phyloP scores from a whole-genome alignment of 2,797 vertebrate species.

The Peromyscus eremicus region DNA sequence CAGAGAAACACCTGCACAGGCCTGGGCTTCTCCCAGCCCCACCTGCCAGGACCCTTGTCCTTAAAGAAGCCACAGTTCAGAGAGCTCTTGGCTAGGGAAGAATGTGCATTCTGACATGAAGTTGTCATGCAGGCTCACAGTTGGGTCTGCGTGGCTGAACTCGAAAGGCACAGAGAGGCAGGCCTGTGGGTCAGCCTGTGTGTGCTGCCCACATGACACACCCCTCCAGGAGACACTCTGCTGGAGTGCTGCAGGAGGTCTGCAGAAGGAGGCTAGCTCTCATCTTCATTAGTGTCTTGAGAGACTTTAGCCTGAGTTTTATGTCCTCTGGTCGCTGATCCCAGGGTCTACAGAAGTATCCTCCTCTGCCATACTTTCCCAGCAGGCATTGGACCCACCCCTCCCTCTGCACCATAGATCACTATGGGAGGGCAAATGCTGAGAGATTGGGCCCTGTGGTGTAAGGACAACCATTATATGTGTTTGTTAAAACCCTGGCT shows the following conservation, averaged over 20 bases:
- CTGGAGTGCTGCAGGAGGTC: accelerated
- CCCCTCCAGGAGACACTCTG: neutral
- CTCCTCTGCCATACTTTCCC: neutral
- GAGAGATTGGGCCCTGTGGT: too few relatives aligned
- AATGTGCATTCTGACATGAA: neutral
- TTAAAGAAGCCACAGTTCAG: neutral
- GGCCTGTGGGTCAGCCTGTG: neutral
- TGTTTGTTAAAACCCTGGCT: neutral
- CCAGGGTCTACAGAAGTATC: neutral
- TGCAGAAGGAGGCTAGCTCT: neutral
- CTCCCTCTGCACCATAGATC: neutral
- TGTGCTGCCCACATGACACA: neutral
- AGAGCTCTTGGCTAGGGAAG: neutral
- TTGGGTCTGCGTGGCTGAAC: neutral
- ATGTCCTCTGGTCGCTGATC: neutral
- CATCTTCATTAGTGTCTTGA: neutral
- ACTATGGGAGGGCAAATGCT: neutral
- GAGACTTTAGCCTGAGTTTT: neutral
- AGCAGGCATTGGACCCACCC: too few relatives aligned
- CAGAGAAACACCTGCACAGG: neutral
- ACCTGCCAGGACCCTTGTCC: neutral
- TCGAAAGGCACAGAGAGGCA: neutral
- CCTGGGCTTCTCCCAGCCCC: neutral
- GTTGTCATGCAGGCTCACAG: neutral
- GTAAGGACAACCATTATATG: neutral